Conservation (phyloP, 37 sponge, comb jelly and placozoan species). For the Oscarella lobularis region DNA sequence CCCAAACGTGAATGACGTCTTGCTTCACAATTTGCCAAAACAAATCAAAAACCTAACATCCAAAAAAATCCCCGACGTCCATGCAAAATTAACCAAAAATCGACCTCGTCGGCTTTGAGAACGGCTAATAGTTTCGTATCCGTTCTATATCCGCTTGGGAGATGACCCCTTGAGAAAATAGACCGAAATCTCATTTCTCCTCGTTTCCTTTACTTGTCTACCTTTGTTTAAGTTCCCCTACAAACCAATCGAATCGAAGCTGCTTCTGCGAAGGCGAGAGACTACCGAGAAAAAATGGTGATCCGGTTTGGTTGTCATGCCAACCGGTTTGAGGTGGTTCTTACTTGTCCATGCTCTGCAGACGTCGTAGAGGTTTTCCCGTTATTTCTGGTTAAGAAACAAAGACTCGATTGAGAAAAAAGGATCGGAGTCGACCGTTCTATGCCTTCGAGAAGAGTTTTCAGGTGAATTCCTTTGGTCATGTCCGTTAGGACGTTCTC, state of each 20-base stretch:
- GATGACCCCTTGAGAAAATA: background rate
- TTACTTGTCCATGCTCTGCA: background rate
- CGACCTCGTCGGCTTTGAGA: background rate
- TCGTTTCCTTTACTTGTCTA: background rate
- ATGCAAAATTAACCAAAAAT: background rate
- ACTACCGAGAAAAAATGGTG: background rate
- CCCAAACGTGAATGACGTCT: background rate
- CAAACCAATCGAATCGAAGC: background rate
- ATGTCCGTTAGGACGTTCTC: background rate
- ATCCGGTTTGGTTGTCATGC: too few relatives aligned
- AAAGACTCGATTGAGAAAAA: background rate
- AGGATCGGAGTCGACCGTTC: too few relatives aligned
- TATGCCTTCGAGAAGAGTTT: background rate
- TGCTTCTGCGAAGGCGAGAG: background rate
- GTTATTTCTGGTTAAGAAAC: background rate
- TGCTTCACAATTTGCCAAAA: background rate
- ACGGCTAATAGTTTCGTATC: background rate
- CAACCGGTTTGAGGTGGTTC: background rate
- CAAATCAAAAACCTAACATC: background rate
- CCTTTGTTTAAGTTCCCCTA: background rate
- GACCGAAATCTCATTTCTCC: background rate
- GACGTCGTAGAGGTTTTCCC: background rate
- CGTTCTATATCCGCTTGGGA: too few relatives aligned
- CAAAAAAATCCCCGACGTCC: background rate
- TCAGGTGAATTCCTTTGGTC: background rate